Base-by-base conservation (phyloP, 2,888 invertebrate species). In the Machimus rusticus region DNA sequence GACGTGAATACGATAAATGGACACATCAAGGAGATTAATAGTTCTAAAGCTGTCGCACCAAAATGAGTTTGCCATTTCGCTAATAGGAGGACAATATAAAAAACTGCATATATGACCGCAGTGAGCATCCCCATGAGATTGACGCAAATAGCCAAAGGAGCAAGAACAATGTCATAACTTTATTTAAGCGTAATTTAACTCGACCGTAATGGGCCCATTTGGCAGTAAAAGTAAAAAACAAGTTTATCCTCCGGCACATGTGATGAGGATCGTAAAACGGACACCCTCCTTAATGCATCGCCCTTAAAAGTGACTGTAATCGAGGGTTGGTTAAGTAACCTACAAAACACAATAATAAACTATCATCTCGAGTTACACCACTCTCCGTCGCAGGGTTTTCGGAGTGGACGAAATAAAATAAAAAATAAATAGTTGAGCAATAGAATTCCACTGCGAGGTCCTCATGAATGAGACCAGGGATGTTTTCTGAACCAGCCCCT, bases 121-220 rank as follows among this genome's bases (percentile, higher is more conserved):
- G 82, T 79, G 87, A 89, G 87, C 77, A 88, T 77, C 86, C 77
- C 86, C 16, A 51, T n/a, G 86, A 86, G 86, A 77, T 51, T 55
- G 31, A 23, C 57, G 37, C 55, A 87, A 87, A 74, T 39, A 46
- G 23, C 46, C 31, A 81, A 31, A 55, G 74, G 79, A 81, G 78
- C 77, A 88, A 88, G 76, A 89, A 88, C 88, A 89, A 88, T 88
- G 88, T 89, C 89, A 90, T 90, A 90, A 90, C 90, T 89, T 90
- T 90, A 89, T 89, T 90, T 90, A 90, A 90, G 89, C 90, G 90
- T 90, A 90, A 90, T 90, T 90, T 90, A 90, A 90, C 89, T 90
- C 89, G 88, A 89, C 90, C 89, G 88, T 90, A 90, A 90, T 89
- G 90, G 89, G 88, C 88, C 89, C 89, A 89, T 90, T 90, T 89